These are phyloP conservation scores for Lerista edwardsae DNA, from an alignment of 2,797 vertebrate genomes.

Conservation along the genomic window DNA sequence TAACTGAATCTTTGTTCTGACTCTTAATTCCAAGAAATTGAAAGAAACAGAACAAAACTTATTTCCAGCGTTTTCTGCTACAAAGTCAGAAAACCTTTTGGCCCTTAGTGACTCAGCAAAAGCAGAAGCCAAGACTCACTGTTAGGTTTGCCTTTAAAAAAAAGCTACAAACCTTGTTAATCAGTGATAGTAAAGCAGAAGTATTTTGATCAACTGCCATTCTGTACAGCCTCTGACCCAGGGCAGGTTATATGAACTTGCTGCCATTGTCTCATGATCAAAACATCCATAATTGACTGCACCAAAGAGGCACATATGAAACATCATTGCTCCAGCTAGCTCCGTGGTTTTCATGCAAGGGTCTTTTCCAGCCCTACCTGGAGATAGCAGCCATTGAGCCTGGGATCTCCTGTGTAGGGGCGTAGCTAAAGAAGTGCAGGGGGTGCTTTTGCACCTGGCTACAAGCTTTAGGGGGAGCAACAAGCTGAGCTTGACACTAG, in stretches of 20 bases:
- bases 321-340: too few relatives aligned
- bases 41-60: too few relatives aligned
- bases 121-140: neutral
- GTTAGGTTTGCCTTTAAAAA: neutral
- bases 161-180: constrained; percentile 39
- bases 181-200: neutral
- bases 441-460: too few relatives aligned
- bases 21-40: neutral
- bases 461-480: too few relatives aligned
- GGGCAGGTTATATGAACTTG: neutral
- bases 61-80: neutral
- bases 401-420: too few relatives aligned
- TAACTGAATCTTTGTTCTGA: too few relatives aligned
- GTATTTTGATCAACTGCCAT: constrained; percentile 36
- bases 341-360: too few relatives aligned
- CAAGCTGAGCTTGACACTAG: too few relatives aligned
- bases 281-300: neutral
- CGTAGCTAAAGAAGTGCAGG: too few relatives aligned
- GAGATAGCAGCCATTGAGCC: too few relatives aligned
- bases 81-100: neutral
- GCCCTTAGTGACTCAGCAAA: neutral
- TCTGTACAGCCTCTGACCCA: neutral
- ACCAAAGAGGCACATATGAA: neutral
- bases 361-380: too few relatives aligned
- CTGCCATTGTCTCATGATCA: neutral